phyloP scores from a whole-genome alignment of 2,888 invertebrate species.

The Horisme vitalbata region DNA sequence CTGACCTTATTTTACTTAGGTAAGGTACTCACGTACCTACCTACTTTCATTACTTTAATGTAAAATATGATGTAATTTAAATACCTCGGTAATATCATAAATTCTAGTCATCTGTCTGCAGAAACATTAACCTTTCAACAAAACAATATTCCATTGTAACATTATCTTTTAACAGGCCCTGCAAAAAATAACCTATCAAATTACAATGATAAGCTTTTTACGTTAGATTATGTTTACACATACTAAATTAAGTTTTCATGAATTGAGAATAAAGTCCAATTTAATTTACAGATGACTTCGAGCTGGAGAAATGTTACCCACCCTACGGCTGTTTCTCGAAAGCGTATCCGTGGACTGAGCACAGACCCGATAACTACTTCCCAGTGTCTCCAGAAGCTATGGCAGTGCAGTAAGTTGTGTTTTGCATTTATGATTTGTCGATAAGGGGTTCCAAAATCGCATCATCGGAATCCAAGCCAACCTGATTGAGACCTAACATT shows the following conservation, averaged over 20 bases:
- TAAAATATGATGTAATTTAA: too few relatives aligned
- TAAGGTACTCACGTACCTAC: too few relatives aligned
- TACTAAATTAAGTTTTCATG: background rate
- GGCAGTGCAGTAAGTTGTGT: slow-evolving; percentile 77
- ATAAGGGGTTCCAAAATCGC: too few relatives aligned
- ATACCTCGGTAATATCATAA: too few relatives aligned
- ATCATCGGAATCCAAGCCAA: too few relatives aligned
- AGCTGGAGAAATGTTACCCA: slow-evolving; percentile 87
- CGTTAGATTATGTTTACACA: background rate
- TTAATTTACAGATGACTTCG: slow-evolving; percentile 62
- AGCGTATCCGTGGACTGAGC: slow-evolving; percentile 90
- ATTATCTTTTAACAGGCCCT: slow-evolving; percentile 15
- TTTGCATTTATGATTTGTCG: too few relatives aligned
- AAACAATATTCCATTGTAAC: slow-evolving; percentile 1
- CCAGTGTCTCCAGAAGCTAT: slow-evolving; percentile 87
- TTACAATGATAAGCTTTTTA: slow-evolving; percentile 25
- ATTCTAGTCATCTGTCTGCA: slow-evolving; percentile 1
- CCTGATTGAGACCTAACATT: too few relatives aligned
- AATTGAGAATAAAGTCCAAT: slow-evolving; percentile 2
- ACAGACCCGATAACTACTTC: slow-evolving; percentile 90
- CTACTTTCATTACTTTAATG: too few relatives aligned
- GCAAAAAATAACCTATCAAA: slow-evolving; percentile 19
- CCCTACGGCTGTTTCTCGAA: slow-evolving; percentile 92
- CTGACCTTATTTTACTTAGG: too few relatives aligned
- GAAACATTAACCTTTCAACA: slow-evolving; percentile 2